These are phyloP conservation scores for Cuniculus paca DNA, from an alignment of 2,797 vertebrate genomes.

Conservation along the genomic window DNA sequence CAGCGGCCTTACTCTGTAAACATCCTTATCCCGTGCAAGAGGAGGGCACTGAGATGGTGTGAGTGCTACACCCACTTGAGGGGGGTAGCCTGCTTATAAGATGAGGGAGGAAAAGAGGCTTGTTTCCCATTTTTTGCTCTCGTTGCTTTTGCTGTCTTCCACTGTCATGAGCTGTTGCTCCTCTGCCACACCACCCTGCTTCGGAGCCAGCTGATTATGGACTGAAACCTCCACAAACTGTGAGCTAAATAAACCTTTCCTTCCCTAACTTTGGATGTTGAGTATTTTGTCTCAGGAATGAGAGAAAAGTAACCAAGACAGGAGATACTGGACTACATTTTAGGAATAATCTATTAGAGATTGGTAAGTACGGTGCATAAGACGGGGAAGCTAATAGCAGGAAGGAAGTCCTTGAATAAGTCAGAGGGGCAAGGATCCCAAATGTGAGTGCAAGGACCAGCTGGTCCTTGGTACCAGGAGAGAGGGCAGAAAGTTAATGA, in stretches of 20 bases:
- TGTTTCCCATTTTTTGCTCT: background rate
- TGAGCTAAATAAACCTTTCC: background rate
- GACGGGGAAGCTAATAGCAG: background rate
- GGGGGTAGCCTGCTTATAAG: background rate
- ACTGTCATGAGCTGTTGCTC: background rate
- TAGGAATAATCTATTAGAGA: background rate
- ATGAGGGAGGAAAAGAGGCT: background rate
- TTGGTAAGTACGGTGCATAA: background rate
- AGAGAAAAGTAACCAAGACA: background rate
- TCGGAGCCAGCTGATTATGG: background rate
- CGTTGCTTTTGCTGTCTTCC: background rate
- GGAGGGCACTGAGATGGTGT: background rate
- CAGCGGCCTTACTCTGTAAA: background rate
- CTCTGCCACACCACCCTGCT: background rate
- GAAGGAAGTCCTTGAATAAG: background rate
- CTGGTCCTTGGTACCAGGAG: background rate
- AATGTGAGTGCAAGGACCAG: fast-evolving
- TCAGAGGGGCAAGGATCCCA: background rate
- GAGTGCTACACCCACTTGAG: background rate
- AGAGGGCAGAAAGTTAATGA: background rate
- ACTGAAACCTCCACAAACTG: background rate
- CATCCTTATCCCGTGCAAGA: background rate
- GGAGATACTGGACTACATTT: background rate
- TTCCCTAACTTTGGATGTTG: background rate
- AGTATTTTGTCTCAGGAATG: background rate